Percentiles rank a stretch among this genome's conserved stretches.
Evolutionary conservation across 2,113 vertebrate species (phyloP).

Genomic region (Lathamus discolor): DNA sequence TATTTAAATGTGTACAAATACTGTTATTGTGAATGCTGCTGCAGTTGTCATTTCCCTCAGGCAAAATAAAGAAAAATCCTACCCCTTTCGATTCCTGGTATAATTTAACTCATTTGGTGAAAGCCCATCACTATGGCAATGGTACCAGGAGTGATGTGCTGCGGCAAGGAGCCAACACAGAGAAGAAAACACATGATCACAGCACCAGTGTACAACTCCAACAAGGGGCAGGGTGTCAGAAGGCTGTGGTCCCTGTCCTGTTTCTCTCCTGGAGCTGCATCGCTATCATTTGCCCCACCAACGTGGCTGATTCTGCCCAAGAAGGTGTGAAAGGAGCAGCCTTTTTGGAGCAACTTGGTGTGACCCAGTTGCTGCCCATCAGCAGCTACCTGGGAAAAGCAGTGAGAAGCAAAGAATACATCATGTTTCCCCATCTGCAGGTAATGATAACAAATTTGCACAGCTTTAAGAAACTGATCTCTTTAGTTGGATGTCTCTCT

Average conservation of each 20-base stretch:
- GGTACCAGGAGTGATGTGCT: not conserved
- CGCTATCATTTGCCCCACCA: no score
- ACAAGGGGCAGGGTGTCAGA: not conserved
- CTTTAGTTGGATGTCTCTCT: not conserved
- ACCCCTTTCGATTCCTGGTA: not conserved
- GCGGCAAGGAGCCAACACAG: not conserved
- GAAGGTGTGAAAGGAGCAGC: not conserved
- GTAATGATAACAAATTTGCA: not conserved
- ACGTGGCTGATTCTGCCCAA: not conserved
- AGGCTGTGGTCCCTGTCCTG: fast-evolving
- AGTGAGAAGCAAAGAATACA: not conserved
- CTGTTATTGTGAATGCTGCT: not conserved
- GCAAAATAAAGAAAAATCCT: not conserved
- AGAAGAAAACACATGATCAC: not conserved
- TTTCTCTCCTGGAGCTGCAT: not conserved
- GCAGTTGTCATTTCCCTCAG: not conserved
- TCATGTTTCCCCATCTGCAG: not conserved
- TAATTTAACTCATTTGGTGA: not conserved
- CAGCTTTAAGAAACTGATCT: not conserved
- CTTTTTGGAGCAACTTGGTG: fast-evolving
- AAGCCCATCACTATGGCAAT: not conserved
- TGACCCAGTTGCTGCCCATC: fast-evolving
- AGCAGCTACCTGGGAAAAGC: not conserved
- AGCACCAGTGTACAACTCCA: fast-evolving
- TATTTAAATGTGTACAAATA: not conserved